Evolutionary conservation across 2,797 vertebrate genomes (phyloP).

Genomic region (Chromobotia macracanthus): DNA sequence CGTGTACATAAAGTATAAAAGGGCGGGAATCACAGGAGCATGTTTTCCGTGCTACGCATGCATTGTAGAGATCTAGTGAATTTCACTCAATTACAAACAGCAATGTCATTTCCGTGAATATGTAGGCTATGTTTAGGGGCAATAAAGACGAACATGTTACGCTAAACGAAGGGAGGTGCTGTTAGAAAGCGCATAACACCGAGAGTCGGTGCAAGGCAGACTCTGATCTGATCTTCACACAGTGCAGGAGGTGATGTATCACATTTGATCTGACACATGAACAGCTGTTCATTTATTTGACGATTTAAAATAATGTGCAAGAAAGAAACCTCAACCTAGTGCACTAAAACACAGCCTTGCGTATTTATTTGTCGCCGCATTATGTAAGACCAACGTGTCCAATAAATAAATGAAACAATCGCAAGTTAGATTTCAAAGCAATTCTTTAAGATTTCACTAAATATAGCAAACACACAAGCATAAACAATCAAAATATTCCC

Average conservation of each 20-base stretch:
- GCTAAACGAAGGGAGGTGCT: neutral
- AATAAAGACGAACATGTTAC: neutral
- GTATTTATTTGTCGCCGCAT: no score
- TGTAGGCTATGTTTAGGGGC: conserved; percentile 10
- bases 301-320: conserved; percentile 37
- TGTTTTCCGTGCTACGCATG: neutral
- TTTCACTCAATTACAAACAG: neutral
- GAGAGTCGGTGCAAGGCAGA: no score
- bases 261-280: conserved; percentile 33
- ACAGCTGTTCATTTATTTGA: conserved; percentile 48
- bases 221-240: conserved; percentile 33
- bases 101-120: neutral
- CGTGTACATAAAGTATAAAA: no score
- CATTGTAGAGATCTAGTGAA: neutral
- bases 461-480: no score
- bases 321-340: conserved; percentile 1
- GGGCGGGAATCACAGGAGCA: neutral
- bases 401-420: neutral
- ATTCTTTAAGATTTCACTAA: neutral
- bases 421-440: neutral
- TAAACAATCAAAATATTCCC: no score
- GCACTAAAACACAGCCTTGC: neutral
- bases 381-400: neutral
- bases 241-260: conserved; percentile 24
- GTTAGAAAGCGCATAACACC: conserved; percentile 18